phyloP scores from a whole-genome alignment of 2,888 invertebrate species.

The Neoaliturus tenellus region DNA sequence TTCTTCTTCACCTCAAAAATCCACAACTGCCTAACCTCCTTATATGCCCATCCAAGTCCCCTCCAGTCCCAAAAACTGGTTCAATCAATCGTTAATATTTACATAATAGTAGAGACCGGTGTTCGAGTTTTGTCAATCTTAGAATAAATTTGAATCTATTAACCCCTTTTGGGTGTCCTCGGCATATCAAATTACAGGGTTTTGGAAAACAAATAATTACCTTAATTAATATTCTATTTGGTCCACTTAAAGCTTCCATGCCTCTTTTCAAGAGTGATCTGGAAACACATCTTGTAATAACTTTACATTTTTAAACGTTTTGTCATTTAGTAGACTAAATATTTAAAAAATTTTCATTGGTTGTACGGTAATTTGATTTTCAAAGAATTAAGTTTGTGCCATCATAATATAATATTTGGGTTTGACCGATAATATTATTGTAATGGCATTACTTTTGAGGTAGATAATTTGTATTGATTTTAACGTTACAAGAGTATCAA shows the following conservation, averaged over 20 bases:
- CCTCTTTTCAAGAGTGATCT: neutral
- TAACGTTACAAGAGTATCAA: too few species aligned
- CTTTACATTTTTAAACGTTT: too few species aligned
- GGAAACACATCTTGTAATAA: too few species aligned
- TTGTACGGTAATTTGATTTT: too few species aligned
- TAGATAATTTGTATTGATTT: too few species aligned
- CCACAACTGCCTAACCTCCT: neutral
- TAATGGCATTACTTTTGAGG: too few species aligned
- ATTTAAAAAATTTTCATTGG: too few species aligned
- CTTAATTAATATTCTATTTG: conserved; percentile 29
- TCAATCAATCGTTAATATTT: conserved; percentile 17
- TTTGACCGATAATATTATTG: too few species aligned
- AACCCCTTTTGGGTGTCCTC: conserved; percentile 24
- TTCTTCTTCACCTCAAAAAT: too few species aligned
- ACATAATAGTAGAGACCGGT: conserved; percentile 17
- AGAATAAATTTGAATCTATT: conserved; percentile 30
- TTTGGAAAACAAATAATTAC: conserved; percentile 43
- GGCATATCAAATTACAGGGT: conserved; percentile 30
- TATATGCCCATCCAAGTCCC: neutral
- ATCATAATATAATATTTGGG: too few species aligned
- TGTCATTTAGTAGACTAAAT: too few species aligned
- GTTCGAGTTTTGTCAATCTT: conserved; percentile 28
- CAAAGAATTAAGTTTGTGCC: too few species aligned
- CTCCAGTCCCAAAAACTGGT: neutral
- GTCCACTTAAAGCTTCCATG: neutral